These are phyloP conservation scores for Caenorhabditis auriculariae DNA, from an alignment of 2,888 invertebrate genomes.

Conservation along the genomic window DNA sequence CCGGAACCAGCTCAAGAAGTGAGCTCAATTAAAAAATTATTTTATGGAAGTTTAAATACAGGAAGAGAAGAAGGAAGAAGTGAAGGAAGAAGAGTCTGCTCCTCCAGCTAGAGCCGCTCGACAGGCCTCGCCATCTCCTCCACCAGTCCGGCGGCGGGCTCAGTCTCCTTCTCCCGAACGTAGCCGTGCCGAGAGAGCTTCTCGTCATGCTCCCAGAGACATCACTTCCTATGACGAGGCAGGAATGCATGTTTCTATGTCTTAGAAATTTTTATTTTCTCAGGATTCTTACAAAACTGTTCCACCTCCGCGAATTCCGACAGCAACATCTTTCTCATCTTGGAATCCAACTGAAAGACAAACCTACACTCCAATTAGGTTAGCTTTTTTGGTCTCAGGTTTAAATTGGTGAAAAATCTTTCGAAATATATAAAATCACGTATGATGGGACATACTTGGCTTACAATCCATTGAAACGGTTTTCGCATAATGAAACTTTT, in stretches of 20 bases:
- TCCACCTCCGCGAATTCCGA: constrained; percentile 58
- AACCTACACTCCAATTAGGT: constrained; percentile 56
- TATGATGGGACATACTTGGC: too few species aligned
- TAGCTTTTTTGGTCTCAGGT: constrained; percentile 23
- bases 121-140: constrained; percentile 43
- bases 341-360: constrained; percentile 59
- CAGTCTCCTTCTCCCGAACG: constrained; percentile 45
- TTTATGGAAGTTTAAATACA: background rate
- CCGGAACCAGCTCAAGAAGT: constrained; percentile 18
- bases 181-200: constrained; percentile 17
- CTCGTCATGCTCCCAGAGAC: constrained; percentile 38
- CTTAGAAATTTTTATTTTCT: background rate
- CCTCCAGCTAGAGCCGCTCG: constrained; percentile 12
- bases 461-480: too few species aligned
- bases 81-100: constrained; percentile 21
- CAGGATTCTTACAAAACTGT: constrained; percentile 54
- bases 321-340: constrained; percentile 57
- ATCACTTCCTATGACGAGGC: constrained; percentile 42
- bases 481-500: too few species aligned
- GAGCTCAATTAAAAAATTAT: background rate
- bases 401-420: too few species aligned
- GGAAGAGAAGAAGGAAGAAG: constrained; percentile 22
- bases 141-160: constrained; percentile 43
- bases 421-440: too few species aligned
- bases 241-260: too few species aligned